These are phyloP conservation scores for Zootermopsis nevadensis DNA, from an alignment of 2,888 invertebrate genomes.

Conservation along the genomic window DNA sequence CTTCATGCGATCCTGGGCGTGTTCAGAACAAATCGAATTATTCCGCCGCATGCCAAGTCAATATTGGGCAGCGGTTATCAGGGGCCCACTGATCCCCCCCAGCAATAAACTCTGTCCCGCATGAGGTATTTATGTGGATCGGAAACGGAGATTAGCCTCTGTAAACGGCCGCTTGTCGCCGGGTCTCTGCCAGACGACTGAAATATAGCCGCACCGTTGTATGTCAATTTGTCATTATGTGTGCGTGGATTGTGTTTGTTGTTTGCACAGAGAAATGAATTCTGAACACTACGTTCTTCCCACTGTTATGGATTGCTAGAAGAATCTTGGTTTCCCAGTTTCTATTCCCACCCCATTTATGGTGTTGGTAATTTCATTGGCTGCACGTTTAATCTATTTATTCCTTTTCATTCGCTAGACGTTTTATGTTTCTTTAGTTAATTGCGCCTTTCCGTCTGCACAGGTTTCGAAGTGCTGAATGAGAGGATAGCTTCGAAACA, in stretches of 20 bases:
- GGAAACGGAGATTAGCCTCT: slow-evolving; percentile 32
- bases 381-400: no score
- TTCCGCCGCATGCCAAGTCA: slow-evolving; percentile 35
- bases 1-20: background rate
- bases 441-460: no score
- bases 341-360: no score
- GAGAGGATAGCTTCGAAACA: no score
- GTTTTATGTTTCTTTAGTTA: no score
- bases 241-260: no score
- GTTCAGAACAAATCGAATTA: slow-evolving; percentile 23
- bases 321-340: no score
- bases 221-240: slow-evolving; percentile 35
- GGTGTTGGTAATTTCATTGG: no score
- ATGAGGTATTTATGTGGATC: slow-evolving; percentile 40
- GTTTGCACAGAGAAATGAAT: background rate
- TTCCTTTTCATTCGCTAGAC: no score
- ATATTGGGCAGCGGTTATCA: slow-evolving; percentile 35
- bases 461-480: no score
- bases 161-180: slow-evolving; percentile 7
- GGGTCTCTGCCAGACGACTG: background rate
- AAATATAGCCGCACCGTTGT: background rate
- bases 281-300: no score
- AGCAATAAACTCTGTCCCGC: slow-evolving; percentile 36
- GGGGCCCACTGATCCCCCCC: slow-evolving; percentile 6
- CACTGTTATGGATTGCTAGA: no score